Conservation (phyloP, 2,797 vertebrate species). For the Gobio occitaniae region DNA sequence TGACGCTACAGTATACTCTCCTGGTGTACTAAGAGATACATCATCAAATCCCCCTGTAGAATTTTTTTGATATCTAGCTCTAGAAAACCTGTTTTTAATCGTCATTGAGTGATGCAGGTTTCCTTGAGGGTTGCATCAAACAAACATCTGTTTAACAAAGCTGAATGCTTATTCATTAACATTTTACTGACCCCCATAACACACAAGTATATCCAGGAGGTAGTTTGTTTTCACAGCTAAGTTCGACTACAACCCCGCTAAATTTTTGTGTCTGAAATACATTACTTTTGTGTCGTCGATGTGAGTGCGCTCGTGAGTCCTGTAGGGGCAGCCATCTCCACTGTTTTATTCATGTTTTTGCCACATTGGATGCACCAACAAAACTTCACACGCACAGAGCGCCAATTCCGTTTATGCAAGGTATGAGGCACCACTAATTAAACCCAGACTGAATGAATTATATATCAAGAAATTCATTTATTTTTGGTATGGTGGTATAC, state of each 20-base stretch:
- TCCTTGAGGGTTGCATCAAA: neutral
- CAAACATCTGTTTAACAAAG: constrained; percentile 22
- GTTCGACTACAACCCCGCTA: neutral
- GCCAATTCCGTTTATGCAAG: neutral
- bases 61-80: neutral
- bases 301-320: neutral
- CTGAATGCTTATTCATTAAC: neutral
- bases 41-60: constrained; percentile 14
- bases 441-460: neutral
- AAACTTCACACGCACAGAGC: neutral
- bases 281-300: neutral
- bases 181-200: neutral
- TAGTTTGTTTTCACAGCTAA: neutral
- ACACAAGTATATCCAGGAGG: neutral
- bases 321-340: neutral
- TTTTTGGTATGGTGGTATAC: neutral
- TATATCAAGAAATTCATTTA: neutral
- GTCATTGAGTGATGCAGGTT: constrained; percentile 20
- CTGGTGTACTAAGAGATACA: constrained; percentile 12
- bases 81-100: constrained; percentile 23
- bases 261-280: neutral
- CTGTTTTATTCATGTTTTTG: constrained; percentile 2
- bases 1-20: constrained; percentile 16
- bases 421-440: neutral
- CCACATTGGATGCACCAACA: neutral